phyloP scores from a whole-genome alignment of 1,140 invertebrate genomes.

The Leptopilina boulardi region DNA sequence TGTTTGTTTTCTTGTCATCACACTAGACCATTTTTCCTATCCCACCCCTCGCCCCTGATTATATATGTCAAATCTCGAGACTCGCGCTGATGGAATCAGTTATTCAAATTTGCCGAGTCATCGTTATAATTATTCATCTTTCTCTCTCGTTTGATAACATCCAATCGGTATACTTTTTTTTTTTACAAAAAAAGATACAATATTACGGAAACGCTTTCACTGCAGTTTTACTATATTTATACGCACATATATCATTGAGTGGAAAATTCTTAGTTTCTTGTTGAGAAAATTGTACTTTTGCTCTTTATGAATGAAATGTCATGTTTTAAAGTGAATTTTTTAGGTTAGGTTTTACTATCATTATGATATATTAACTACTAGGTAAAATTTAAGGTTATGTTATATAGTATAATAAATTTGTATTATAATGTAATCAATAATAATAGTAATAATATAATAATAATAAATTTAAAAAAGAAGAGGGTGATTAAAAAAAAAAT shows the following conservation, averaged over 20 bases:
- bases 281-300: background rate
- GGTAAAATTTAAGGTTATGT: too few relatives aligned
- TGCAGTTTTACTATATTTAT: background rate
- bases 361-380: too few relatives aligned
- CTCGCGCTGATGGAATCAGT: background rate
- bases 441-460: too few relatives aligned
- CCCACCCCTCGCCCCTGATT: too few relatives aligned
- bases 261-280: background rate
- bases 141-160: background rate
- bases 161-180: background rate
- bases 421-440: too few relatives aligned
- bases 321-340: too few relatives aligned
- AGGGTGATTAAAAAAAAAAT: too few relatives aligned
- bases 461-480: too few relatives aligned
- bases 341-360: too few relatives aligned
- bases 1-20: background rate
- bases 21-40: background rate
- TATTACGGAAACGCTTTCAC: background rate
- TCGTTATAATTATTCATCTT: background rate
- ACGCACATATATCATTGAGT: background rate
- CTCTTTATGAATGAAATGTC: too few relatives aligned
- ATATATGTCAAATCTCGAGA: background rate
- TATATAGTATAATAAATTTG: too few relatives aligned
- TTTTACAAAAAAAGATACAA: background rate
- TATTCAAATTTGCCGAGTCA: background rate